Conservation (phyloP, 2,113 vertebrate genomes). For the Gymnorhina tibicen region DNA sequence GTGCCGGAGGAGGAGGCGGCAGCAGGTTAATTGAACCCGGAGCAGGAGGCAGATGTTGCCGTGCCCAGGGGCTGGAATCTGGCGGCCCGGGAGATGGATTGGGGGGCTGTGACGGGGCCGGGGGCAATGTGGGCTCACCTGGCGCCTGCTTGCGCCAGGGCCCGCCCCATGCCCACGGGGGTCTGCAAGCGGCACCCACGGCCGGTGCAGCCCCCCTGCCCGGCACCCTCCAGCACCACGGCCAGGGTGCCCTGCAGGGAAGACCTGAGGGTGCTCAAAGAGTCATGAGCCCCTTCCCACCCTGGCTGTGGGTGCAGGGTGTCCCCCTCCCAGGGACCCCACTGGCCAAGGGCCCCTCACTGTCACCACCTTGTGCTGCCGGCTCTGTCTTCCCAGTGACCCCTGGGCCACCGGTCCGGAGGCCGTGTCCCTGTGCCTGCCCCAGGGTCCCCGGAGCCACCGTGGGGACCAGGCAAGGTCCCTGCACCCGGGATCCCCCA, state of each 20-base stretch:
- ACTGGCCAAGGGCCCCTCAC: neutral
- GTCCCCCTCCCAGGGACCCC: no score
- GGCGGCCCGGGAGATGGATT: conserved; percentile 42
- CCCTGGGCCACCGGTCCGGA: neutral
- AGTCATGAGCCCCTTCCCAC: neutral
- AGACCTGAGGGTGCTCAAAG: neutral
- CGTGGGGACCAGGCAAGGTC: rapidly evolving
- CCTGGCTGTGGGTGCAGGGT: neutral
- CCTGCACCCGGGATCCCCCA: rapidly evolving
- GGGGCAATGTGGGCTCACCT: neutral
- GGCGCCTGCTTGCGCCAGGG: neutral
- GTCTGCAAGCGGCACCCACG: neutral
- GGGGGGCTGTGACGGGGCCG: neutral
- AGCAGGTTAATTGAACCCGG: conserved; percentile 37
- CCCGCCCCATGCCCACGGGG: neutral
- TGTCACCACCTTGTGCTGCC: neutral
- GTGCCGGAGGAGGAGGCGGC: conserved; percentile 6
- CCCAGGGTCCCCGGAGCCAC: neutral
- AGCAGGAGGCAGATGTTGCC: conserved; percentile 41
- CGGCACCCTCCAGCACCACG: no score
- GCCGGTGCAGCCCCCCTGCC: neutral
- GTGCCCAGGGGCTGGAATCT: conserved; percentile 54
- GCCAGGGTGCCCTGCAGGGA: no score
- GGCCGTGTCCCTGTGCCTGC: neutral
- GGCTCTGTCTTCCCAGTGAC: neutral